These are phyloP conservation scores for Alloplasta piceator DNA, from an alignment of 2,888 invertebrate species.

Conservation along the genomic window DNA sequence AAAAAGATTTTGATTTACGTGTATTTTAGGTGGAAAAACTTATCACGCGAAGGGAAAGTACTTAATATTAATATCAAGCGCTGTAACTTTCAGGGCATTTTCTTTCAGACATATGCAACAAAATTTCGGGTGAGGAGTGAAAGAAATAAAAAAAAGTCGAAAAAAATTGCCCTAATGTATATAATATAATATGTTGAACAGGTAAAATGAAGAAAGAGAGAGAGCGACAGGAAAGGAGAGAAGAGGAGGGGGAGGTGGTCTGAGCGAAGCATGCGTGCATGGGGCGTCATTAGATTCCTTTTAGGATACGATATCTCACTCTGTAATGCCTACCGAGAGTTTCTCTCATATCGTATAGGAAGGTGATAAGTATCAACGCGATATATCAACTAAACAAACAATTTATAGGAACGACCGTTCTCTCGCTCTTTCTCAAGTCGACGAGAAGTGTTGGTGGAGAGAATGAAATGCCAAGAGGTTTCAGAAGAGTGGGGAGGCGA, in stretches of 20 bases:
- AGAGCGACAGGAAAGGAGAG: constrained; percentile 13
- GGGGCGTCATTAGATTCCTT: constrained; percentile 78
- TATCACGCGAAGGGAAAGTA: too few species aligned
- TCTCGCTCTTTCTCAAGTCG: constrained; percentile 29
- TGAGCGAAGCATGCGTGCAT: constrained; percentile 45
- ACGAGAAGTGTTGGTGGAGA: constrained; percentile 32
- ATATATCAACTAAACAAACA: constrained; percentile 82
- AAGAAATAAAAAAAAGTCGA: too few species aligned
- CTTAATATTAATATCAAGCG: too few species aligned
- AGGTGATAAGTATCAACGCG: constrained; percentile 81
- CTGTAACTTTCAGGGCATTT: too few species aligned
- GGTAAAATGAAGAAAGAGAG: constrained; percentile 1
- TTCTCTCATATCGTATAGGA: constrained; percentile 73
- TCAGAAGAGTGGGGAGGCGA: too few species aligned
- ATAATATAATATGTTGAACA: neutral
- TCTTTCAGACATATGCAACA: too few species aligned
- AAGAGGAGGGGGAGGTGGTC: constrained; percentile 10
- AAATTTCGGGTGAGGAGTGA: too few species aligned
- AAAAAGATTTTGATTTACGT: too few species aligned
- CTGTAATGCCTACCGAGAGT: constrained; percentile 70
- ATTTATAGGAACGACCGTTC: constrained; percentile 73
- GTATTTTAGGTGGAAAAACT: too few species aligned
- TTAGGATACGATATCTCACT: constrained; percentile 78
- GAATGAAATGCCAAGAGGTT: constrained; percentile 17
- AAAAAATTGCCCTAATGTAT: too few species aligned